Evolutionary conservation across 2,113 vertebrate genomes (phyloP).

Genomic region (Eira barbara): DNA sequence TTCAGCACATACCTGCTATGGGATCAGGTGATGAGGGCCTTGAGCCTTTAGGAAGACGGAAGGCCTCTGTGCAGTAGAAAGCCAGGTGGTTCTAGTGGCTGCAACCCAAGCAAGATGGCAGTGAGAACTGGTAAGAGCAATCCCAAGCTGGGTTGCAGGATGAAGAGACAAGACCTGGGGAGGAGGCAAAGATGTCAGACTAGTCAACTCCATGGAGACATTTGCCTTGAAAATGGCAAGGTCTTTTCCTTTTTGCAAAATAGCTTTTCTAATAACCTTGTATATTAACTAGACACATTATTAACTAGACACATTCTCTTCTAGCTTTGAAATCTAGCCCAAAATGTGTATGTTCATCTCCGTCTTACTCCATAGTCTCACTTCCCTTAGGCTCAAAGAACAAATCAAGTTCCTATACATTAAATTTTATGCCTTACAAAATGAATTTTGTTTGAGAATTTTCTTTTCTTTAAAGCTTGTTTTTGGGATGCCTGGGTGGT

Average conservation of each 20-base stretch:
- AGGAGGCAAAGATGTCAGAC: not conserved
- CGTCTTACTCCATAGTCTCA: not conserved
- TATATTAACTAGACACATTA: not conserved
- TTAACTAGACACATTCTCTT: not conserved
- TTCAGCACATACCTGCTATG: not conserved
- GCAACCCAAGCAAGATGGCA: not conserved
- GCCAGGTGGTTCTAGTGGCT: not conserved
- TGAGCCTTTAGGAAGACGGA: not conserved
- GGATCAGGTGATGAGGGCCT: not conserved
- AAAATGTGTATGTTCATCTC: not conserved
- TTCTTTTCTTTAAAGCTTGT: constrained; percentile 2
- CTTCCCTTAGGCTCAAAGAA: not conserved
- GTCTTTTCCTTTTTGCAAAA: not conserved
- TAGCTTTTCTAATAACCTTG: not conserved
- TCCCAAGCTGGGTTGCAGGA: rapidly evolving
- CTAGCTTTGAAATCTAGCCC: not conserved
- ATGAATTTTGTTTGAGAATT: not conserved
- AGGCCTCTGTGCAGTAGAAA: not conserved
- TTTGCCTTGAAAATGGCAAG: not conserved
- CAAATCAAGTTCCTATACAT: not conserved
- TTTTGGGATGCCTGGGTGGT: not conserved
- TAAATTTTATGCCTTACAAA: not conserved
- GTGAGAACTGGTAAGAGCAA: no score
- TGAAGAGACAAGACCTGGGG: rapidly evolving
- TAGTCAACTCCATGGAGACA: not conserved